Evolutionary conservation across 2,797 vertebrate species (phyloP).

Genomic region (Halcyon smyrnensis): DNA sequence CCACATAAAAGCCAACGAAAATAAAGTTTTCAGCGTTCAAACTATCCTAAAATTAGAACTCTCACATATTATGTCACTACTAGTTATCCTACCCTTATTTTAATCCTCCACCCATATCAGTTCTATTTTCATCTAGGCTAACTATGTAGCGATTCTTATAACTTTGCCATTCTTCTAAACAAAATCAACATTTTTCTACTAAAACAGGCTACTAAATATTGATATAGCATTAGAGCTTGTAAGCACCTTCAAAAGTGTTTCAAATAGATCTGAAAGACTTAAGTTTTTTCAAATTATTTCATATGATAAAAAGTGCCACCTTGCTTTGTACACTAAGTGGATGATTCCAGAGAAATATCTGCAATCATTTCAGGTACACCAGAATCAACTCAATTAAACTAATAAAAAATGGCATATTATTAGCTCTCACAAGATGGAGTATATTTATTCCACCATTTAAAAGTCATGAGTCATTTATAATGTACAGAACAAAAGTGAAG

Average conservation of each 20-base stretch:
- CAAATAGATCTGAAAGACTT: neutral
- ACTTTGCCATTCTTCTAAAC: neutral
- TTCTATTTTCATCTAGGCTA: constrained; percentile 31
- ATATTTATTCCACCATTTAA: neutral
- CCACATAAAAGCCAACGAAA: constrained; percentile 31
- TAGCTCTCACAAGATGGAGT: neutral
- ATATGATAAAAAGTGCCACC: neutral
- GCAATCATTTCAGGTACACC: neutral
- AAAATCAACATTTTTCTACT: neutral
- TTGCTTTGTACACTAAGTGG: neutral
- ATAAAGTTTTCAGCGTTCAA: neutral
- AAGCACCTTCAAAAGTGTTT: neutral
- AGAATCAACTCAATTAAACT: neutral
- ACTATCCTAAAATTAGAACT: neutral
- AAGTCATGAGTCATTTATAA: neutral
- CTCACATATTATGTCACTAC: constrained; percentile 10
- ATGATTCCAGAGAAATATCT: neutral
- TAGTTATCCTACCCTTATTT: constrained; percentile 12
- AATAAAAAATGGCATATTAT: neutral
- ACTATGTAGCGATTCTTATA: neutral
- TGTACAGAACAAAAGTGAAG: neutral
- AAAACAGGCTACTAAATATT: neutral
- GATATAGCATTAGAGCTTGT: neutral
- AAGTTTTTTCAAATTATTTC: neutral
- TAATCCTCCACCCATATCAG: neutral